phyloP scores from a whole-genome alignment of 2,888 invertebrate genomes.

The Tipula unca region DNA sequence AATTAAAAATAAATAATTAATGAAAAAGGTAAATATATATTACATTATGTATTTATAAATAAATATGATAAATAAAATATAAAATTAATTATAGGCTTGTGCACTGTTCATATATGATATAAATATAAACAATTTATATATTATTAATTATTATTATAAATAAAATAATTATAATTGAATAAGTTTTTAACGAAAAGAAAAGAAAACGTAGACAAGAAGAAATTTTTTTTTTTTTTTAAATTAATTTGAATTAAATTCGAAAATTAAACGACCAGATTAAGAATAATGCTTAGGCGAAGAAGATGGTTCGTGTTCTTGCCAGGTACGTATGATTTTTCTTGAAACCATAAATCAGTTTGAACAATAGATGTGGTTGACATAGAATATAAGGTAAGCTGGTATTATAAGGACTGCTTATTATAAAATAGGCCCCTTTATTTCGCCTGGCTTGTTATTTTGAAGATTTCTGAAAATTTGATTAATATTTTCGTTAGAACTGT shows the following conservation, averaged over 20 bases:
- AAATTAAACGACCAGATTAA: not conserved
- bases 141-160: constrained; percentile 1
- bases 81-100: not conserved
- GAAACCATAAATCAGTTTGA: too few species aligned
- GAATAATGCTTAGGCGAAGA: not conserved
- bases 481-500: too few species aligned
- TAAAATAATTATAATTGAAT: not conserved
- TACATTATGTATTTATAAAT: not conserved
- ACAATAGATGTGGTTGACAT: not conserved
- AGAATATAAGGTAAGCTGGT: not conserved
- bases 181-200: constrained; percentile 2
- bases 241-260: not conserved
- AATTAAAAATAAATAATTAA: not conserved
- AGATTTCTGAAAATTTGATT: too few species aligned
- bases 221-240: not conserved
- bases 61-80: not conserved
- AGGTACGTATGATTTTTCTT: not conserved
- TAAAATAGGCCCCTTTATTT: too few species aligned
- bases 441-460: too few species aligned
- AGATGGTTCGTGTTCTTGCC: not conserved
- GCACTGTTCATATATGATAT: not conserved
- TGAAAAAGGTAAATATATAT: not conserved
- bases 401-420: too few species aligned
- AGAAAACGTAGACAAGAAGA: not conserved
- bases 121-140: not conserved